Evolutionary conservation across 1,140 invertebrate genomes (phyloP).

Genomic region (Gryon sp.): DNA sequence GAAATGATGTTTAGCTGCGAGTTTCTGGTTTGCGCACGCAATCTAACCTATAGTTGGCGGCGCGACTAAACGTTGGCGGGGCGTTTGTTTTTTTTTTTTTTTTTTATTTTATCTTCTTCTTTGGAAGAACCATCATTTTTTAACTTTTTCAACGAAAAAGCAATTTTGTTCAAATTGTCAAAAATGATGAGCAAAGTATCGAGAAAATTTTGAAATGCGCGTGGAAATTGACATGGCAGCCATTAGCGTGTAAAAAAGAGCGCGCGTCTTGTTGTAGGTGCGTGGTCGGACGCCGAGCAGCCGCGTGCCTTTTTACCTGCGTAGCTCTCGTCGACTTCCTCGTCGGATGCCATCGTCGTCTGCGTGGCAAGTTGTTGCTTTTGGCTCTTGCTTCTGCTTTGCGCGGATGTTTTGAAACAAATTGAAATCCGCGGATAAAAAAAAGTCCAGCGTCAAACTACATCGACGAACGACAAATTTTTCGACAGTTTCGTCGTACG

Average conservation of each 20-base stretch:
- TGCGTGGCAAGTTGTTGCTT: no score
- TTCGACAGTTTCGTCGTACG: slow-evolving; percentile 11
- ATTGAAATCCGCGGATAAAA: no score
- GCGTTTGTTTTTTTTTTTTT: no score
- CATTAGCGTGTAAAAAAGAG: slow-evolving; percentile 76
- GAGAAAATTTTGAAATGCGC: slow-evolving; percentile 24
- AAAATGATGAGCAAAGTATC: neutral
- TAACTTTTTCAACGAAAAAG: no score
- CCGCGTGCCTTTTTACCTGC: slow-evolving; percentile 83
- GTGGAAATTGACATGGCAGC: slow-evolving; percentile 74
- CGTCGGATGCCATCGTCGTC: slow-evolving; percentile 84
- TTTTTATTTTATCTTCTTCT: no score
- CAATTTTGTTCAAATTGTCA: no score
- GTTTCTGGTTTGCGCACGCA: no score
- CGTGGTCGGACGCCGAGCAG: slow-evolving; percentile 17
- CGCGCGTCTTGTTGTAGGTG: slow-evolving; percentile 74
- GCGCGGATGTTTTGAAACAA: no score
- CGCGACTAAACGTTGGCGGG: no score
- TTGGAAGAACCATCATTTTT: no score
- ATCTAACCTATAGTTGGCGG: slow-evolving; percentile 34
- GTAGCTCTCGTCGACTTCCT: slow-evolving; percentile 87
- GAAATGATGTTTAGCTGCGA: slow-evolving; percentile 18
- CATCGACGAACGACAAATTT: slow-evolving; percentile 13
- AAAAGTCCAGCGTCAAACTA: slow-evolving; percentile 44
- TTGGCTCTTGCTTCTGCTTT: no score